Base-by-base conservation (phyloP, 2,797 vertebrate species). In the Natrix natrix region DNA sequence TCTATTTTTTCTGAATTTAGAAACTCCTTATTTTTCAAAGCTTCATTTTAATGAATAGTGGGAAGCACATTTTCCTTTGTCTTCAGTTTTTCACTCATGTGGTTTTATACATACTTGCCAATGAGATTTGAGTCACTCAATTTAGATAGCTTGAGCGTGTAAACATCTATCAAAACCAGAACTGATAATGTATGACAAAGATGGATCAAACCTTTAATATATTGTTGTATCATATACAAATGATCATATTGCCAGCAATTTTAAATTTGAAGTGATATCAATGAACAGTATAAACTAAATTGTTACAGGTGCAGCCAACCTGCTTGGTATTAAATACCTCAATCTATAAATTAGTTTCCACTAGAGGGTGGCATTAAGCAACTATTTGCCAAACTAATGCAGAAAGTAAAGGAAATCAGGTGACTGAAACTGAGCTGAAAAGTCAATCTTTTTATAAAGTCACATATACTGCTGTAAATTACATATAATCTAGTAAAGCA, bases 281-380 rank as follows among this genome's bases (percentile, higher is more conserved):
- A 60, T 22, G 12, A 43, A 28, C 54, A 69, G 20, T 83, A 12
- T 63, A 83, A 88, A 93, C 61, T 88, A 87, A 91, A 91, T 93
- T 56, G 43, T 57, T 12, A 60, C 48, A 93, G 90, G 57, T 59
- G 24, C 28, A 78, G 11, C 13, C 10, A 26, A 74, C 28, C 43
- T 55, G 26, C 22, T 48, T 28, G 16, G 12, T 32, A 14, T 55
- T 60, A 57, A 69, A 26, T 43, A 88, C 28, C 28, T n/a, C 11
- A 8, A n/a, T 37, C 28, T 59, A 7, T 8, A 83, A 5, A 0
- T 28, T 48, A 17, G 37, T 1, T 55, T 48, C 96, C 97, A 93
- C 96, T 95, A 97, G 97, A 87, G 96, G 97, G 97, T n/a, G 55
- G 89, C 86, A 83, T 22, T 69, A 94, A 43, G 32, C 95, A 91